Conservation (phyloP, 1,140 invertebrate genomes). For the Drosophila nasuta region DNA sequence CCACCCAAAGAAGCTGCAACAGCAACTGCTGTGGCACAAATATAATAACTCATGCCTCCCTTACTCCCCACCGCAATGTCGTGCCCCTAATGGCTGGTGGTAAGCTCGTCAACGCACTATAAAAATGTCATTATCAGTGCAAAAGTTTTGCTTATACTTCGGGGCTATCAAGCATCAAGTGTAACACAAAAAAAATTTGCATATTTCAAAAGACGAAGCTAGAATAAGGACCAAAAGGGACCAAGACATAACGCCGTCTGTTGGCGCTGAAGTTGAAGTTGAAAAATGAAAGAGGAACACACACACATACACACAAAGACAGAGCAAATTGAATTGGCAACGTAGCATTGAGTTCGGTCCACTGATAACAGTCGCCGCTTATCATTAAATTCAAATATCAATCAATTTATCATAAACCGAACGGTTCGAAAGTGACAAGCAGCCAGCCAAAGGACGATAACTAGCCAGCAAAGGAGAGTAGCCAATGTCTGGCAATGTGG, state of each 20-base stretch:
- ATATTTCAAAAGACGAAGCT: slow-evolving; percentile 65
- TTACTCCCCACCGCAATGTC: neutral
- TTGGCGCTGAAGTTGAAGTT: slow-evolving; percentile 78
- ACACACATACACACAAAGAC: slow-evolving; percentile 30
- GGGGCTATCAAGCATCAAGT: slow-evolving; percentile 45
- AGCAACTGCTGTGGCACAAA: neutral
- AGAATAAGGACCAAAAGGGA: neutral
- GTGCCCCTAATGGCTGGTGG: slow-evolving; percentile 53
- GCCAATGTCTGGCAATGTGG: neutral
- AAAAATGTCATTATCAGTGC: slow-evolving; percentile 82
- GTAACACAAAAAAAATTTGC: slow-evolving; percentile 66
- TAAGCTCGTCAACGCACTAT: slow-evolving; percentile 80
- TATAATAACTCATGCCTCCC: slow-evolving; percentile 39
- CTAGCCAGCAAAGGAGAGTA: neutral
- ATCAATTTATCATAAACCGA: slow-evolving; percentile 79
- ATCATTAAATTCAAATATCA: slow-evolving; percentile 84
- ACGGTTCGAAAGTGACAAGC: slow-evolving; percentile 19
- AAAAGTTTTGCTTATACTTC: slow-evolving; percentile 72
- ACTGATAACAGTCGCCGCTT: slow-evolving; percentile 45
- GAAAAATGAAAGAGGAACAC: slow-evolving; percentile 67
- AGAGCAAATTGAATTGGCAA: slow-evolving; percentile 73
- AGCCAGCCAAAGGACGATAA: slow-evolving; percentile 1
- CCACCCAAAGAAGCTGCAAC: neutral
- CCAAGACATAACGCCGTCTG: slow-evolving; percentile 47
- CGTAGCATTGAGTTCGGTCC: slow-evolving; percentile 10